Conservation (phyloP, 1,140 invertebrate species). For the Calycopis cecrops region DNA sequence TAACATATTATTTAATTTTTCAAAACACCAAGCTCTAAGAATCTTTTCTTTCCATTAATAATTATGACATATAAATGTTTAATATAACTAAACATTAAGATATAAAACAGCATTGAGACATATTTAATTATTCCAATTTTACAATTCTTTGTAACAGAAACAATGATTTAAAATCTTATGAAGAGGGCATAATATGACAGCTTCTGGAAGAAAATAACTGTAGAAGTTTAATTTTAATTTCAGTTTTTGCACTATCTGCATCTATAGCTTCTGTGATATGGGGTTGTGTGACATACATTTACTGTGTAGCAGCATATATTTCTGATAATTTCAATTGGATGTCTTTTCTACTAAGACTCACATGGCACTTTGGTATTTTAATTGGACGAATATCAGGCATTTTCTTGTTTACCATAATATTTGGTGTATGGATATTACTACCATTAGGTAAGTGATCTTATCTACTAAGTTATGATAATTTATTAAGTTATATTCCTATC, state of each 20-base stretch:
- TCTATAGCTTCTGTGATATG: slow-evolving; percentile 63
- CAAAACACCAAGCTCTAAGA: too few species aligned
- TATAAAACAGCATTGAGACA: too few species aligned
- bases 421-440: slow-evolving; percentile 61
- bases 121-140: too few species aligned
- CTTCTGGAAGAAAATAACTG: background rate
- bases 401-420: slow-evolving; percentile 55
- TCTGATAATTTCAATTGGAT: slow-evolving; percentile 49
- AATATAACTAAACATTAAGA: too few species aligned
- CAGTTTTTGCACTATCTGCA: slow-evolving; percentile 62
- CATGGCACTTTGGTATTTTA: slow-evolving; percentile 61
- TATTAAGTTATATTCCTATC: too few species aligned
- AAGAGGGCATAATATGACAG: background rate
- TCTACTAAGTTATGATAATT: background rate
- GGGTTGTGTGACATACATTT: slow-evolving; percentile 63
- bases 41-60: too few species aligned
- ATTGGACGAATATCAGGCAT: slow-evolving; percentile 59
- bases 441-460: slow-evolving; percentile 51
- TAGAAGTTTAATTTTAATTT: slow-evolving; percentile 40
- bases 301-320: slow-evolving; percentile 45
- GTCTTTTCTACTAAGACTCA: slow-evolving; percentile 46
- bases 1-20: too few species aligned
- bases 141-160: too few species aligned
- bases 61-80: too few species aligned
- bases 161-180: too few species aligned